Percentiles rank a stretch among this genome's conserved stretches.
phyloP scores from a whole-genome alignment of 2,888 invertebrate species.

The Brassicogethes aeneus region DNA sequence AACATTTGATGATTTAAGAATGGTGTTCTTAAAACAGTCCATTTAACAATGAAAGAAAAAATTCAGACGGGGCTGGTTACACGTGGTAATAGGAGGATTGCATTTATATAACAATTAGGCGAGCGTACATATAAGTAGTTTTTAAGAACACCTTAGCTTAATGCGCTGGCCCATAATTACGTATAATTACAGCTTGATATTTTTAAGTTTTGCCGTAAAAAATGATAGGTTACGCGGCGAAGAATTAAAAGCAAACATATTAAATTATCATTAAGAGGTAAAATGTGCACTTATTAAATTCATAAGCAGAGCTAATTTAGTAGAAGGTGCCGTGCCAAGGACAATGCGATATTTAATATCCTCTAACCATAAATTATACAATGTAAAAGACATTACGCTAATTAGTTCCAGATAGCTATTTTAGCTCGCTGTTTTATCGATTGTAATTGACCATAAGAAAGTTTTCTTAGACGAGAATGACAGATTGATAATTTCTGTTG shows the following conservation, averaged over 20 bases:
- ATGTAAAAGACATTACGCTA: not conserved
- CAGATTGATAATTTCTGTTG: too few relatives aligned
- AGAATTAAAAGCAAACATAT: constrained; percentile 17
- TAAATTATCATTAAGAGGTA: constrained; percentile 20
- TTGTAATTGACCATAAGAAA: constrained; percentile 1
- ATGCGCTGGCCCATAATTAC: constrained; percentile 18
- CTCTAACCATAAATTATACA: constrained; percentile 9
- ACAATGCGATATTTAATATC: constrained; percentile 10
- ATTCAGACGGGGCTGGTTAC: not conserved
- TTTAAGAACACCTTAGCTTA: constrained; percentile 25
- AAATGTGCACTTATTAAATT: constrained; percentile 9
- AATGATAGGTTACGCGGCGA: constrained; percentile 17
- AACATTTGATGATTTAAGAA: too few relatives aligned
- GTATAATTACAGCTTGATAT: constrained; percentile 16
- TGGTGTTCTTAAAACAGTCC: too few relatives aligned
- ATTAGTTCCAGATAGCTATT: not conserved
- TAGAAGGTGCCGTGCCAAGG: constrained; percentile 9
- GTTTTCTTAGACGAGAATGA: too few relatives aligned
- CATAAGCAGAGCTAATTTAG: constrained; percentile 4
- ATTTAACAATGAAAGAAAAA: too few relatives aligned
- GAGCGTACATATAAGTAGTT: constrained; percentile 18
- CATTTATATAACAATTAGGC: constrained; percentile 21
- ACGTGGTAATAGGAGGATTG: not conserved
- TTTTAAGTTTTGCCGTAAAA: constrained; percentile 18
- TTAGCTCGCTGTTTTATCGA: not conserved